These are phyloP conservation scores for Trichechus manatus DNA, from an alignment of 2,113 vertebrate species.

Conservation along the genomic window DNA sequence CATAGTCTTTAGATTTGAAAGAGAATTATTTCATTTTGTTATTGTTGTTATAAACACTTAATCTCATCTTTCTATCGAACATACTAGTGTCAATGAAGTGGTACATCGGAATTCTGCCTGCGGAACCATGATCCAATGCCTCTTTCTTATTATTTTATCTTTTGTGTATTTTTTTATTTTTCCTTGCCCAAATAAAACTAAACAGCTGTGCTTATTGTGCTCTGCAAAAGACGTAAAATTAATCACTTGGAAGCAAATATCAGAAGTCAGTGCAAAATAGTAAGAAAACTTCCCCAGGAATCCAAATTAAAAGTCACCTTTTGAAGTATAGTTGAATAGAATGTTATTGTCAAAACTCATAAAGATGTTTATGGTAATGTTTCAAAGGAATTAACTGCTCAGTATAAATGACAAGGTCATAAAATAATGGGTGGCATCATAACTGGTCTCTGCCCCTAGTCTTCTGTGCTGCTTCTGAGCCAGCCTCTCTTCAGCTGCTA, in stretches of 20 bases:
- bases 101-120: not conserved
- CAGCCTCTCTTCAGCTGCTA: not conserved
- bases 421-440: not conserved
- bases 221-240: not conserved
- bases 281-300: not conserved
- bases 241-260: not conserved
- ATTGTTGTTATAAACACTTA: not conserved
- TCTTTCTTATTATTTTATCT: not conserved
- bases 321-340: slow-evolving; percentile 2
- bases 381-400: not conserved
- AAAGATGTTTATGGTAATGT: not conserved
- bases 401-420: not conserved
- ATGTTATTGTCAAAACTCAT: not conserved
- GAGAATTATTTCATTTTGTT: not conserved
- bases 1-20: not conserved
- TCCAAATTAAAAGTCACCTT: not conserved
- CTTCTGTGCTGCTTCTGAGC: not conserved
- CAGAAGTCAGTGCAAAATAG: not conserved
- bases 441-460: not conserved
- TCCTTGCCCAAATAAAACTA: not conserved
- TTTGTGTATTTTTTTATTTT: not conserved
- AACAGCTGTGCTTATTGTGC: not conserved
- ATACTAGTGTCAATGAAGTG: not conserved
- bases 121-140: not conserved
- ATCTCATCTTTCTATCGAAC: not conserved